These are phyloP conservation scores for Gasteruption jaculator DNA, from an alignment of 2,888 invertebrate genomes.

Conservation along the genomic window DNA sequence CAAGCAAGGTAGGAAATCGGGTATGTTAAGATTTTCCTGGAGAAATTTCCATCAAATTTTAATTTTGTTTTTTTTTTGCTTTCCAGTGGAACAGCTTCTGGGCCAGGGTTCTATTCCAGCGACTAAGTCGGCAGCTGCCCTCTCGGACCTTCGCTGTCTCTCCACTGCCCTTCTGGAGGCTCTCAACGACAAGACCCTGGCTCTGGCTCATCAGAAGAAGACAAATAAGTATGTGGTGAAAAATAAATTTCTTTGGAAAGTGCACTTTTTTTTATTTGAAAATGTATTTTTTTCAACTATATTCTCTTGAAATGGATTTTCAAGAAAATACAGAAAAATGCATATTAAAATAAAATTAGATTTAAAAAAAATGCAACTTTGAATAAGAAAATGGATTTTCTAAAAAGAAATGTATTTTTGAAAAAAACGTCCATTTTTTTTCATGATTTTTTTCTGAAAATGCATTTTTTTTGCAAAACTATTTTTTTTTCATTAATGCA, in stretches of 20 bases:
- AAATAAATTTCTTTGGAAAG: no score
- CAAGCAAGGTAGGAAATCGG: constrained; percentile 69
- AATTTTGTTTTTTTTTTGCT: constrained; percentile 7
- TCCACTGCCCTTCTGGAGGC: constrained; percentile 78
- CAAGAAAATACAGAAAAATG: no score
- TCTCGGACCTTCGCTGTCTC: constrained; percentile 72
- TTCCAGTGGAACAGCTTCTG: constrained; percentile 70
- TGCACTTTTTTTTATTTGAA: not conserved
- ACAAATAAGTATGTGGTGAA: constrained; percentile 59
- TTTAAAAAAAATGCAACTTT: no score
- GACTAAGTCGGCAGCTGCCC: constrained; percentile 62
- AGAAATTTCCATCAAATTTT: not conserved
- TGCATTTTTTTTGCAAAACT: no score
- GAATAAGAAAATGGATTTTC: no score
- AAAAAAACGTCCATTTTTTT: no score
- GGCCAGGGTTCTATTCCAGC: constrained; percentile 60
- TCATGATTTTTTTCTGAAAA: no score
- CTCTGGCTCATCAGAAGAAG: constrained; percentile 79
- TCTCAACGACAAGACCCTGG: constrained; percentile 79
- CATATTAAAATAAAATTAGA: no score
- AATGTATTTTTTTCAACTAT: no score
- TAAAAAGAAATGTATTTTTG: no score
- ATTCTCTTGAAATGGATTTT: no score
- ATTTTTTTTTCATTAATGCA: no score
- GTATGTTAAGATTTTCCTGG: not conserved